Base-by-base conservation (phyloP, 2,797 vertebrate genomes). In the Galaxias olidus region DNA sequence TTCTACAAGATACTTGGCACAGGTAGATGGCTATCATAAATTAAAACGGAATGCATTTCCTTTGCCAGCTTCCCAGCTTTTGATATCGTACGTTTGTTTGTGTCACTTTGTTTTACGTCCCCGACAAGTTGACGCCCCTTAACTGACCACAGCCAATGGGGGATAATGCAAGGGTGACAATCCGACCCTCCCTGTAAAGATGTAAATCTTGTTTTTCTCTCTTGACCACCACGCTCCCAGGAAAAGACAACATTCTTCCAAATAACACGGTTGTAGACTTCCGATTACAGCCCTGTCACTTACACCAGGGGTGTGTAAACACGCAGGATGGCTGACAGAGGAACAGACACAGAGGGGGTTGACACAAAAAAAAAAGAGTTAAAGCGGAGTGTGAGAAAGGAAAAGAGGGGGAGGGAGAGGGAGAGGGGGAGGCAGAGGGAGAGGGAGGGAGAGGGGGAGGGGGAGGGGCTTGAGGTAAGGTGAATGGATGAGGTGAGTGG, bases 201-300 rank as follows among this genome's bases (percentile, higher is more conserved):
- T 88, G 83, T 89, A 87, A 88, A 88, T 88, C 76, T 87, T 87
- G 77, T 89, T 91, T 91, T 90, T 86, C 81, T 81, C 73, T 76
- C 73, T 78, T 89, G 85, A 88, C 85, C 86, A 77, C 79, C 72
- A 60, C 75, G 69, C 75, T 84, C 85, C 78, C 80, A 89, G 82
- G 84, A 86, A 88, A 89, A 84, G 88, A 87, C 88, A 89, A 85
- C 83, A 86, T 81, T 82, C 79, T 82, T 86, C 79, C 80, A 92
- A 92, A 91, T 91, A 86, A 91, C 88, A 89, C 62, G 70, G 84
- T 88, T 85, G 86, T 85, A 81, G 82, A 90, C 87, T 91, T 91
- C 89, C 88, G 88, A 91, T 92, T 92, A 89, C 84, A 91, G 83
- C 75, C 86, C 81, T 90, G 86, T 88, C 85, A 88, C 84, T 88